phyloP scores from a whole-genome alignment of 2,113 vertebrate species.

The Apeltes quadracus region DNA sequence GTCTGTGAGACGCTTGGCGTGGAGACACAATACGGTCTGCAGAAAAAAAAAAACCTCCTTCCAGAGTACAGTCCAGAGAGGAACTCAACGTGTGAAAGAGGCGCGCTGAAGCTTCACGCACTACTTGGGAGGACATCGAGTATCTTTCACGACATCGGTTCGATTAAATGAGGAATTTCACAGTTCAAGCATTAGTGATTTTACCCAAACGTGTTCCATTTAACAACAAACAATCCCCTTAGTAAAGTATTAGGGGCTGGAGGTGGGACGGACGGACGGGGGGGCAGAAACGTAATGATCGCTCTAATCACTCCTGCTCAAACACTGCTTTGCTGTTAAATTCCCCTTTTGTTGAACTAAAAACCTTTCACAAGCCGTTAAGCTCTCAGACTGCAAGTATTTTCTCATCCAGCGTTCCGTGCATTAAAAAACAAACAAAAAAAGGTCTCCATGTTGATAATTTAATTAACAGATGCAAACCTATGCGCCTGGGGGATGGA shows the following conservation, averaged over 20 bases:
- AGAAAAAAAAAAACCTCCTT: no score
- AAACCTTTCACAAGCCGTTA: conserved; percentile 34
- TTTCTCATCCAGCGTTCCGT: conserved; percentile 25
- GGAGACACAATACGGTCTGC: no score
- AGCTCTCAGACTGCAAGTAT: conserved; percentile 14
- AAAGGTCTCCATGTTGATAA: not conserved
- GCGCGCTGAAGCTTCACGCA: not conserved
- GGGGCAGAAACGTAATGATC: conserved; percentile 56
- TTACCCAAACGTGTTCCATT: conserved; percentile 25
- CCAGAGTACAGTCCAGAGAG: no score
- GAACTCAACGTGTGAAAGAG: not conserved
- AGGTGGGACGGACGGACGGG: conserved; percentile 7
- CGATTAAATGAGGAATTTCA: conserved; percentile 18
- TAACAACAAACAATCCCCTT: conserved; percentile 55
- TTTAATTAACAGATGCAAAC: no score
- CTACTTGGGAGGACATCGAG: not conserved
- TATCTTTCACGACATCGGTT: not conserved
- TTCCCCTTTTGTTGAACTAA: conserved; percentile 54
- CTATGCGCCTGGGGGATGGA: no score
- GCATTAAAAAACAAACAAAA: conserved; percentile 12
- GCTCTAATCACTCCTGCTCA: conserved; percentile 61
- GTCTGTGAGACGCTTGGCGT: no score
- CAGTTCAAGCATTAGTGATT: conserved; percentile 10
- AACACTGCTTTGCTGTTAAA: conserved; percentile 63
- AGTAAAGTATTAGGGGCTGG: conserved; percentile 24